Conservation (phyloP, 2,797 vertebrate genomes). For the Moxostoma hubbsi region DNA sequence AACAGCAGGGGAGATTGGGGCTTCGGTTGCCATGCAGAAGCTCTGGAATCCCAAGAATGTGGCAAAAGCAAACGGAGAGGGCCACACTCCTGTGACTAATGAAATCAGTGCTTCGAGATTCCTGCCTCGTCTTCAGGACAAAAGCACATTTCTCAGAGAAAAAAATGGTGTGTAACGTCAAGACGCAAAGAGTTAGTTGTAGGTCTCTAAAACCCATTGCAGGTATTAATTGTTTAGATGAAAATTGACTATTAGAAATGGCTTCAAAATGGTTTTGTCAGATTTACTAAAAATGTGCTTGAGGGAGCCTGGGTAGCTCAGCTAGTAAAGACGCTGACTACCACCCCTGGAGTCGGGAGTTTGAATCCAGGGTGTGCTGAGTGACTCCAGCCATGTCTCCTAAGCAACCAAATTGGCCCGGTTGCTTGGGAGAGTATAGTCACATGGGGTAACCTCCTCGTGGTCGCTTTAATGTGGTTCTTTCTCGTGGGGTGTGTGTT, state of each 20-base stretch:
- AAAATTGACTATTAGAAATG: neutral
- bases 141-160: slow-evolving; percentile 14
- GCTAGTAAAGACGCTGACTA: too few relatives aligned
- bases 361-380: too few relatives aligned
- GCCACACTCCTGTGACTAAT: slow-evolving; percentile 76
- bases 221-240: neutral
- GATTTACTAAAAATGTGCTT: too few relatives aligned
- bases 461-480: too few relatives aligned
- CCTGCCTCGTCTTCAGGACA: slow-evolving; percentile 64
- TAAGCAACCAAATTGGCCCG: too few relatives aligned
- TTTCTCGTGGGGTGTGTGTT: too few relatives aligned
- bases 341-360: too few relatives aligned
- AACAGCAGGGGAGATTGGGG: slow-evolving; percentile 49
- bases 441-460: too few relatives aligned
- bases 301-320: too few relatives aligned
- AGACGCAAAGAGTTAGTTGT: neutral
- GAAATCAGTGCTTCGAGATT: slow-evolving; percentile 76
- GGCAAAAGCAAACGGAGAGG: slow-evolving; percentile 80
- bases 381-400: too few relatives aligned
- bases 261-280: too few relatives aligned
- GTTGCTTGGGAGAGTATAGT: too few relatives aligned
- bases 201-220: neutral
- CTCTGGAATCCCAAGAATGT: slow-evolving; percentile 79
- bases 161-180: slow-evolving; percentile 4
- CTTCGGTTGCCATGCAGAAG: slow-evolving; percentile 60